phyloP scores from a whole-genome alignment of 2,888 invertebrate genomes.

The Callimorpha dominula region DNA sequence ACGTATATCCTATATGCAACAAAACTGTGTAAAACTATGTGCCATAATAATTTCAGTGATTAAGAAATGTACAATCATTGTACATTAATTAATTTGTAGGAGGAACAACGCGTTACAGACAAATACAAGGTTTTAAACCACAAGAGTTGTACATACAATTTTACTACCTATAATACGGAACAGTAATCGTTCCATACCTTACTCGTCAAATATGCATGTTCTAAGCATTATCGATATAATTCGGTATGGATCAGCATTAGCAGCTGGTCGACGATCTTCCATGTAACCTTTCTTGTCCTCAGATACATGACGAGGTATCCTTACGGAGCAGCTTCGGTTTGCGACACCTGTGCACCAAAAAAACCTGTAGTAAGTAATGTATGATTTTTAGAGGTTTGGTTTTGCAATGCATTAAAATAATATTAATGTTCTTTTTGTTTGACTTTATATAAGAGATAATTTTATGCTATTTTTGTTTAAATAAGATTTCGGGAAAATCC shows the following conservation, averaged over 20 bases:
- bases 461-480: too few relatives aligned
- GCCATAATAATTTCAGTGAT: too few relatives aligned
- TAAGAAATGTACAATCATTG: too few relatives aligned
- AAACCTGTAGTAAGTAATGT: too few relatives aligned
- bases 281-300: conserved; percentile 97
- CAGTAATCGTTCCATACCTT: conserved; percentile 45
- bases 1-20: too few relatives aligned
- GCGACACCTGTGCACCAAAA: conserved; percentile 90
- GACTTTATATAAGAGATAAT: too few relatives aligned
- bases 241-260: conserved; percentile 96
- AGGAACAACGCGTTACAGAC: neutral
- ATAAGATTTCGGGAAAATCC: too few relatives aligned
- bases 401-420: too few relatives aligned
- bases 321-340: conserved; percentile 96
- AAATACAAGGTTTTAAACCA: neutral
- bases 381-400: too few relatives aligned
- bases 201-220: conserved; percentile 94
- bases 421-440: too few relatives aligned
- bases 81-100: too few relatives aligned
- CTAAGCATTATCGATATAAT: conserved; percentile 92
- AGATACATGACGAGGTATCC: conserved; percentile 96
- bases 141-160: neutral
- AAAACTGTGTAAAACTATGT: too few relatives aligned
- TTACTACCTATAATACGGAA: neutral
- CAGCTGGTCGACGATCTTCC: conserved; percentile 97